Evolutionary conservation across 2,113 vertebrate species (phyloP).

Genomic region (Nicator chloris): DNA sequence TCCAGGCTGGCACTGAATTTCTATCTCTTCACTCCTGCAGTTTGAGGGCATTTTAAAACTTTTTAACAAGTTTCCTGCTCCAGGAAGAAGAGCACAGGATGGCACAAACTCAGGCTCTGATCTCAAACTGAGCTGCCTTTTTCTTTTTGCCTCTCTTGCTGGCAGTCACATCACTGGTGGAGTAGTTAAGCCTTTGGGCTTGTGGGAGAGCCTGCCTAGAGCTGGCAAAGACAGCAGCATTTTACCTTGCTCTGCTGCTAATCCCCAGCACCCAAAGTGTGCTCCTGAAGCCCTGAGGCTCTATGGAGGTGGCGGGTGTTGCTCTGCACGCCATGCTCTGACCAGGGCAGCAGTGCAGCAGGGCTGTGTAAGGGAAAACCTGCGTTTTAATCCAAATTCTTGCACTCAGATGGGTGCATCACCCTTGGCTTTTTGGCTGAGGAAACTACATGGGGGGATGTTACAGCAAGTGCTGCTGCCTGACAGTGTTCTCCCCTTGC

Average conservation of each 20-base stretch:
- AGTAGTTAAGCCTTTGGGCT: not conserved
- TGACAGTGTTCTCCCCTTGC: not conserved
- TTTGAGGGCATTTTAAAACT: not conserved
- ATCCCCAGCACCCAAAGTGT: not conserved
- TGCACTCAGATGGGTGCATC: not conserved
- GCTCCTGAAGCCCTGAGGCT: not conserved
- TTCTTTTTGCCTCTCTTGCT: not conserved
- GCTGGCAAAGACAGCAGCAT: not conserved
- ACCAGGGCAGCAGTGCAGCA: not conserved
- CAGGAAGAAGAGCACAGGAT: not conserved
- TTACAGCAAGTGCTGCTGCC: not conserved
- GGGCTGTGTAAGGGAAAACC: not conserved
- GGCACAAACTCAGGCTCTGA: not conserved
- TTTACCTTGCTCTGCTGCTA: not conserved
- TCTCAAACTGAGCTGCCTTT: not conserved
- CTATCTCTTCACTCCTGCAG: not conserved
- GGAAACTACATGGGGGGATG: fast-evolving
- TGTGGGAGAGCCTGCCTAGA: not conserved
- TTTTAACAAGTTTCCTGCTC: conserved; percentile 14
- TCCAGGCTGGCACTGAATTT: not conserved
- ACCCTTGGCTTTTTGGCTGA: fast-evolving
- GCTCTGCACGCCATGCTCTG: not conserved
- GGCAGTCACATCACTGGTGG: not conserved
- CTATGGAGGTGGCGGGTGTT: not conserved
- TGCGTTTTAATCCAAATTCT: not conserved